Evolutionary conservation across 2,888 invertebrate genomes (phyloP).

Genomic region (Ennomos fuscantarius): DNA sequence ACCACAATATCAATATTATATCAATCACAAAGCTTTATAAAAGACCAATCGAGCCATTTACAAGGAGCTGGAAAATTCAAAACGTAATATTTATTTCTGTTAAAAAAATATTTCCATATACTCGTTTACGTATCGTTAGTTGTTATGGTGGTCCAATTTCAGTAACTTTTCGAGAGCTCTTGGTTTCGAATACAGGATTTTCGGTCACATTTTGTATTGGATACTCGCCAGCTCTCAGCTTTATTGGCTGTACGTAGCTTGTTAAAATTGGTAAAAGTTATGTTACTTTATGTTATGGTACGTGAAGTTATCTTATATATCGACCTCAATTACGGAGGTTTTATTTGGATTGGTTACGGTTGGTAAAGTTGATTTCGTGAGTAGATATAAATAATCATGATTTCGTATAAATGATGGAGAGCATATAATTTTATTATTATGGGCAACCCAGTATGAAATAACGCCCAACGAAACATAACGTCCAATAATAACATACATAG

Average conservation of each 20-base stretch:
- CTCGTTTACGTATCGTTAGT: no score
- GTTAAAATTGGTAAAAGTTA: slow-evolving; percentile 26
- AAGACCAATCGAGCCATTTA: no score
- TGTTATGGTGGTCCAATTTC: not conserved
- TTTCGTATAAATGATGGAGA: no score
- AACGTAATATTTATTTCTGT: no score
- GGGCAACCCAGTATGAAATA: no score
- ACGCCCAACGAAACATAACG: no score
- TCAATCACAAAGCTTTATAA: no score
- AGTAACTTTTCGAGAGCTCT: slow-evolving; percentile 20
- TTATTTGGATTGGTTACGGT: slow-evolving; percentile 3
- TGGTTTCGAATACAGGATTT: slow-evolving; percentile 15
- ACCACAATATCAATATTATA: no score
- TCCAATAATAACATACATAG: no score
- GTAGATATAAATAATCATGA: not conserved
- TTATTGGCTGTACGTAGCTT: slow-evolving; percentile 37
- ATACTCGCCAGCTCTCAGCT: slow-evolving; percentile 45
- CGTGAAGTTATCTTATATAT: no score
- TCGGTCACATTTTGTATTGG: slow-evolving; percentile 40
- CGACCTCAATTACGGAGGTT: not conserved
- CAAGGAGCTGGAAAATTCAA: no score
- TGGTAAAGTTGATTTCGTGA: not conserved
- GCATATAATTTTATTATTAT: no score
- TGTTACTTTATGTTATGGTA: slow-evolving; percentile 4
- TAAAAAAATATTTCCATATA: not conserved